phyloP scores from a whole-genome alignment of 2,888 invertebrate genomes.

The Rugalucina vietnamica region DNA sequence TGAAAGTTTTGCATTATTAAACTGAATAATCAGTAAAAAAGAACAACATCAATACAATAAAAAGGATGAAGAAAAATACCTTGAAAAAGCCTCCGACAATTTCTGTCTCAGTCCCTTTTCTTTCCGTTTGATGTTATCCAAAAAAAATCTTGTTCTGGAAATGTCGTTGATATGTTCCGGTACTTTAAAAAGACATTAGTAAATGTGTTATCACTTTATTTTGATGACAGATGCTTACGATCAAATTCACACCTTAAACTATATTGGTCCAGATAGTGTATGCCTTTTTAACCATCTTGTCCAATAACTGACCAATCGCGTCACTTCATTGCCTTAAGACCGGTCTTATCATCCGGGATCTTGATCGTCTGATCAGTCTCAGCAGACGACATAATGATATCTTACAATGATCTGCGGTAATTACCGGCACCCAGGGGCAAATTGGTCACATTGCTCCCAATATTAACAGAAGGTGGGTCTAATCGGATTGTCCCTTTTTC shows the following conservation, averaged over 20 bases:
- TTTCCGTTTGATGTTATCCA: too few relatives aligned
- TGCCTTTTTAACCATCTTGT: constrained; percentile 47
- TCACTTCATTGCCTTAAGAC: constrained; percentile 33
- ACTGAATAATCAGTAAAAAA: too few relatives aligned
- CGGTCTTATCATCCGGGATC: constrained; percentile 52
- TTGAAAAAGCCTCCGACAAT: too few relatives aligned
- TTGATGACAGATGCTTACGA: constrained; percentile 55
- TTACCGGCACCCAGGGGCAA: constrained; percentile 55
- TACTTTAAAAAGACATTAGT: not conserved
- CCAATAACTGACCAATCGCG: constrained; percentile 55
- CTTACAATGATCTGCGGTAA: constrained; percentile 47
- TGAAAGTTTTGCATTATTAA: too few relatives aligned
- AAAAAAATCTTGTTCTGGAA: not conserved
- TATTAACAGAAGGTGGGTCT: constrained; percentile 28
- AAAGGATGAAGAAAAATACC: too few relatives aligned
- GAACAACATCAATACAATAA: too few relatives aligned
- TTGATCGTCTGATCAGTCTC: constrained; percentile 36
- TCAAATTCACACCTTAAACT: constrained; percentile 53
- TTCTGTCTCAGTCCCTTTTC: too few relatives aligned
- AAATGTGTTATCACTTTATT: not conserved
- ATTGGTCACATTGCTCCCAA: constrained; percentile 29
- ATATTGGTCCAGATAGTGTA: constrained; percentile 49
- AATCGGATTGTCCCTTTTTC: not conserved
- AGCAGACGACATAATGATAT: constrained; percentile 53
- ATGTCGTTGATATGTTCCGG: not conserved